phyloP scores from a whole-genome alignment of 2,888 invertebrate genomes.

The Pseudococcus viburni region DNA sequence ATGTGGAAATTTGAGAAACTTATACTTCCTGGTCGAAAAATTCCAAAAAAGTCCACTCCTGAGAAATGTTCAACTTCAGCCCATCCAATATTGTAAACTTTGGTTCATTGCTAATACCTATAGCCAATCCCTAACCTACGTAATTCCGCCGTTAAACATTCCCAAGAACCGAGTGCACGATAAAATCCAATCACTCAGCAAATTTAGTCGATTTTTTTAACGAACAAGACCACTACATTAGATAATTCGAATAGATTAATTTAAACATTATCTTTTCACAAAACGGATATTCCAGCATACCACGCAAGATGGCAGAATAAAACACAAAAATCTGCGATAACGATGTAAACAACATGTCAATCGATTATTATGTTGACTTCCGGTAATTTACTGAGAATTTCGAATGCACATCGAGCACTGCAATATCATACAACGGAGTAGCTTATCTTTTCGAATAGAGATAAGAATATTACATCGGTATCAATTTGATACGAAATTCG shows the following conservation, averaged over 20 bases:
- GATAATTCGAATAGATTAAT: background rate
- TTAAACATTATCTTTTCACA: background rate
- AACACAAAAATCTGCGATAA: background rate
- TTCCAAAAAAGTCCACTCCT: no score
- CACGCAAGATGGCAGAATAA: background rate
- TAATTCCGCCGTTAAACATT: no score
- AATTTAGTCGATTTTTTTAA: background rate
- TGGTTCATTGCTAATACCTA: no score
- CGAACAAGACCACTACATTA: background rate
- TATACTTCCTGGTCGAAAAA: no score
- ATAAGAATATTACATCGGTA: background rate
- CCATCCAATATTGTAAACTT: no score
- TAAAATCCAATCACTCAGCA: background rate
- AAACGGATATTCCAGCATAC: background rate
- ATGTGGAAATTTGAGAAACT: no score
- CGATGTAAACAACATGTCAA: background rate
- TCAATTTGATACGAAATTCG: background rate
- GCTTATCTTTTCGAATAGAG: constrained; percentile 7
- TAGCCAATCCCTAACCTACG: no score
- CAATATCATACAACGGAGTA: background rate
- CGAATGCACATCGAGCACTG: background rate
- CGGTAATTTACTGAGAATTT: background rate
- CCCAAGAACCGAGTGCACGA: background rate
- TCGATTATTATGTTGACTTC: background rate
- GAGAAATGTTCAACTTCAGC: no score